A percentile compares a stretch with the other conserved stretches of the same genome.
phyloP scores from a whole-genome alignment of 2,113 vertebrate genomes.

The Chaetops frenatus region DNA sequence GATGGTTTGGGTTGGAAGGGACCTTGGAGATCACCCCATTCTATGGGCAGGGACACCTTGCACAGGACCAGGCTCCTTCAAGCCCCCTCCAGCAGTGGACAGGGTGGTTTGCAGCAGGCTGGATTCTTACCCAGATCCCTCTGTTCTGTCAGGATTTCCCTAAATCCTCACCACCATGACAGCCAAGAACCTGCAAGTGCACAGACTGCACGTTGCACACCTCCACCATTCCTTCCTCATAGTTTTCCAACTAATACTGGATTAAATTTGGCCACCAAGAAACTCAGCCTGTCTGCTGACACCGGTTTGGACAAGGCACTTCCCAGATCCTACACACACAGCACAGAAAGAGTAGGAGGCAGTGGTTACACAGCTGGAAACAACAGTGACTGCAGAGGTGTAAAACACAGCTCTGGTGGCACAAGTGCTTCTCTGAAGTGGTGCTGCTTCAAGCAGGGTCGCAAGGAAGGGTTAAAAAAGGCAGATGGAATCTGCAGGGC shows the following conservation, averaged over 20 bases:
- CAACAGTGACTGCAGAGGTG: accelerated
- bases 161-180: accelerated
- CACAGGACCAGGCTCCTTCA: background rate
- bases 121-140: background rate
- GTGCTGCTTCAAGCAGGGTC: background rate
- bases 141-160: background rate
- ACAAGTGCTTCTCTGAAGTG: accelerated
- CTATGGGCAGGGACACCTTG: background rate
- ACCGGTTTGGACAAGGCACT: background rate
- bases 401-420: accelerated
- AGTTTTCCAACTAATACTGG: accelerated
- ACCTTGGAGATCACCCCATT: too few relatives aligned
- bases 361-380: background rate
- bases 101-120: too few relatives aligned
- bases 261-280: background rate
- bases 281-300: background rate
- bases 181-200: background rate
- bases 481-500: conserved; percentile 8
- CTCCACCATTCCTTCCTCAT: accelerated
- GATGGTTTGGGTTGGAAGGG: background rate
- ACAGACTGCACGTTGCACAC: accelerated
- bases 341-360: accelerated
- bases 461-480: conserved; percentile 18
- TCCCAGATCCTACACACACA: background rate
- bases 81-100: accelerated